Evolutionary conservation across 2,113 vertebrate species (phyloP).

Genomic region (Phaethon lepturus): DNA sequence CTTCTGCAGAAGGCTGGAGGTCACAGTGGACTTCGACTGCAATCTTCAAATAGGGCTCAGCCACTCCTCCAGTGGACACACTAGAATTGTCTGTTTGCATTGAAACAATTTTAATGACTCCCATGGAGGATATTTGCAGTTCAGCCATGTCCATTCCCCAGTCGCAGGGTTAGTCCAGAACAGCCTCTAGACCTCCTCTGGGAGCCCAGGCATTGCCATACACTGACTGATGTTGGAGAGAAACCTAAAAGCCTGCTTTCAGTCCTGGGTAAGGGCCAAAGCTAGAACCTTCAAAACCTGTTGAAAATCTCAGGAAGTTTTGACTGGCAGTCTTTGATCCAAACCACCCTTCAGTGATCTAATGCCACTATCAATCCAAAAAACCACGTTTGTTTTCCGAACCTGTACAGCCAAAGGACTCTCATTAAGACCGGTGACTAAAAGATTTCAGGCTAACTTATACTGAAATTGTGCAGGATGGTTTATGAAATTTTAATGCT

Average conservation of each 20-base stretch:
- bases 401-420: not conserved
- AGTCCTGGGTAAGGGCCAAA: not conserved
- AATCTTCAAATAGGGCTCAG: not conserved
- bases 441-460: not conserved
- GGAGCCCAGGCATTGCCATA: not conserved
- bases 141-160: not conserved
- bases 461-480: not conserved
- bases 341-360: not conserved
- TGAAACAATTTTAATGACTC: not conserved
- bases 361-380: not conserved
- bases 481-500: not conserved
- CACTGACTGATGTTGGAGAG: not conserved
- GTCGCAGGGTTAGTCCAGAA: not conserved
- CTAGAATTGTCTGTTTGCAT: not conserved
- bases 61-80: not conserved
- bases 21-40: not conserved
- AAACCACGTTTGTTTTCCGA: not conserved
- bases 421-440: not conserved
- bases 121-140: accelerated
- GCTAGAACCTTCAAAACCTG: not conserved
- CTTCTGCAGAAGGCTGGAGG: not conserved
- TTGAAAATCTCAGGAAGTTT: not conserved
- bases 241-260: not conserved
- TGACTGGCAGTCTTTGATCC: not conserved
- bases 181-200: not conserved